Evolutionary conservation across 2,113 vertebrate species (phyloP), one percentile per base, ranked within the genome.

Genomic region (Erythrocebus patas): DNA sequence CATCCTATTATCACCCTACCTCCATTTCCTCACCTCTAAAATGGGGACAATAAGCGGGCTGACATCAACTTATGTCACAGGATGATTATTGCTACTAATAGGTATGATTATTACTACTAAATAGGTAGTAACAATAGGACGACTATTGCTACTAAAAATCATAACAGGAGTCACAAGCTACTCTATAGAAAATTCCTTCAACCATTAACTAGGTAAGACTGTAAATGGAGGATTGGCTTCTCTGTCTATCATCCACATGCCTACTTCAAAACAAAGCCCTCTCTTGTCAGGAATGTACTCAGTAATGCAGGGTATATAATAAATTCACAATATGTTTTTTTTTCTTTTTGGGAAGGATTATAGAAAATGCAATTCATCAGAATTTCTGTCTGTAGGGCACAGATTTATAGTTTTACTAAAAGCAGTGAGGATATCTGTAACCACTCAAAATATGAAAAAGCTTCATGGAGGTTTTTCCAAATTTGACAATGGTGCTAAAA

Each of bases 401-500:
- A 57, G 5, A 59, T 55, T 22, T 78, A 38, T 0, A 72, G 80
- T 61, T 32, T 30, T 50, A 5, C 72, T 43, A 32, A 59, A 79
- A 70, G 25, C 13, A 48, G 32, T 35, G 8, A 72, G 68, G 12
- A 3, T 32, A 17, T 79, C 79, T 22, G 5, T 16, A 27, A 61
- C 0, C 0, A 43, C 16, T 64, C 40, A 38, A 18, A 40, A 45
- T 43, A 25, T 6, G 40, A 80, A 57, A 35, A 95, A 52, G 8
- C 61, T 48, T 66, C 8, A n/a, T 1, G 75, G 92, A 11, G 14
- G 4, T 40, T 55, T 66, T 91, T 30, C 38, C 45, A 75, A 1
- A 86, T 73, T 61, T 43, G 86, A 78, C 93, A 72, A 13, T 45
- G n/a, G 38, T 52, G 93, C 70, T 38, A 59, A 50, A 70, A 59